phyloP scores from a whole-genome alignment of 2,888 invertebrate species.

The Cephonodes hylas region DNA sequence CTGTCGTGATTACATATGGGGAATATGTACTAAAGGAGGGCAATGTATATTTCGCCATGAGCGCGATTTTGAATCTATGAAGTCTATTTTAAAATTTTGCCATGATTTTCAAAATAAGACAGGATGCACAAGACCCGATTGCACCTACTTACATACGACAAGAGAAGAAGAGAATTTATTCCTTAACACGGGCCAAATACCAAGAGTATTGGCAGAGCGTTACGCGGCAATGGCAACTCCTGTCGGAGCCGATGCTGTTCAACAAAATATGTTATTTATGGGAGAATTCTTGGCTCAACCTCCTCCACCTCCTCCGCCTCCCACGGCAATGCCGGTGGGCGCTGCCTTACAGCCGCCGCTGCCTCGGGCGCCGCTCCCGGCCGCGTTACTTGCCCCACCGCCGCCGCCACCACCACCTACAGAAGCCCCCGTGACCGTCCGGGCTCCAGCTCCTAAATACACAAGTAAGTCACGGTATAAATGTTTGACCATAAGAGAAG shows the following conservation, averaged over 20 bases:
- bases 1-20: constrained; percentile 66
- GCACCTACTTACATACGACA: constrained; percentile 59
- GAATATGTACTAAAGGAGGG: constrained; percentile 54
- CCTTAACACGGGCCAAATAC: constrained; percentile 49
- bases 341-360: constrained; percentile 16
- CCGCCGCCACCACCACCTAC: constrained; percentile 36
- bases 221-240: constrained; percentile 46
- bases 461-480: constrained; percentile 42
- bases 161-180: constrained; percentile 61
- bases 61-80: constrained; percentile 58
- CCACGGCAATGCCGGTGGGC: constrained; percentile 28
- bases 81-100: constrained; percentile 60
- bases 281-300: constrained; percentile 27
- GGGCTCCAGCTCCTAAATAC: constrained; percentile 28
- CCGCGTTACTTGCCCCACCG: constrained; percentile 19
- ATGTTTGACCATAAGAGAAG: no score
- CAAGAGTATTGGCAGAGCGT: constrained; percentile 53
- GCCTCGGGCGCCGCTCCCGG: background rate
- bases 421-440: constrained; percentile 29
- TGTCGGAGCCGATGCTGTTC: constrained; percentile 13
- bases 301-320: constrained; percentile 42
- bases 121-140: constrained; percentile 55
- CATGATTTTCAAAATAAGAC: constrained; percentile 65
- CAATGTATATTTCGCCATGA: constrained; percentile 61
- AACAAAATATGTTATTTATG: constrained; percentile 18